These are phyloP conservation scores for Lamprotornis superbus DNA, from an alignment of 2,113 vertebrate species.

Conservation along the genomic window DNA sequence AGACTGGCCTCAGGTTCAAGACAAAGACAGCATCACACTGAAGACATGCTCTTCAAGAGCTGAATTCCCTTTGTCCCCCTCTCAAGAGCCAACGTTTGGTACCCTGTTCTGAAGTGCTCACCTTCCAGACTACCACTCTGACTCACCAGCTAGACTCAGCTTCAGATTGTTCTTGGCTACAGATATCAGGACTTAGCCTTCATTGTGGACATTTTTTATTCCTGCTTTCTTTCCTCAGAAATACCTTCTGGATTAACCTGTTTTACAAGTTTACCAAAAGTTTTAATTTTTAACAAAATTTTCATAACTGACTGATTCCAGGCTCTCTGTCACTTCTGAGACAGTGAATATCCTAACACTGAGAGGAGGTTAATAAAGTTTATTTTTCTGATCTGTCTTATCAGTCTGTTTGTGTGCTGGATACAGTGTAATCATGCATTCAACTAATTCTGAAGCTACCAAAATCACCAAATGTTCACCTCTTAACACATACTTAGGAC, in stretches of 20 bases:
- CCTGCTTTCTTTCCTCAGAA: background rate
- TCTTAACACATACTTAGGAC: background rate
- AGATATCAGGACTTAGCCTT: background rate
- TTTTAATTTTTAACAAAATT: background rate
- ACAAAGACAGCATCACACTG: background rate
- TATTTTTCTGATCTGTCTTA: background rate
- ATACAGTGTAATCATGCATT: background rate
- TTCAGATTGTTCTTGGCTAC: background rate
- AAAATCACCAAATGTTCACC: background rate
- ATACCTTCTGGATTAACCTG: background rate
- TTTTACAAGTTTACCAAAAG: background rate
- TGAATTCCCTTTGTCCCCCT: background rate
- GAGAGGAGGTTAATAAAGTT: background rate
- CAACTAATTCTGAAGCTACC: background rate
- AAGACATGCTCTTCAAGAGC: fast-evolving
- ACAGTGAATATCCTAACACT: background rate
- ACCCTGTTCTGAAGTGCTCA: background rate
- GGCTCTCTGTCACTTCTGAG: background rate
- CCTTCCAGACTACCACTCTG: background rate
- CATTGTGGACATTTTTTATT: background rate
- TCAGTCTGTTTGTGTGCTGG: background rate
- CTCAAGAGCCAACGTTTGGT: background rate
- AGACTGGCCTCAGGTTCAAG: background rate
- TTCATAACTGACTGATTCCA: background rate
- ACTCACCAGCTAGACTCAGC: background rate